Evolutionary conservation across 2,888 invertebrate genomes (phyloP).

Genomic region (Ennomos fuscantarius): DNA sequence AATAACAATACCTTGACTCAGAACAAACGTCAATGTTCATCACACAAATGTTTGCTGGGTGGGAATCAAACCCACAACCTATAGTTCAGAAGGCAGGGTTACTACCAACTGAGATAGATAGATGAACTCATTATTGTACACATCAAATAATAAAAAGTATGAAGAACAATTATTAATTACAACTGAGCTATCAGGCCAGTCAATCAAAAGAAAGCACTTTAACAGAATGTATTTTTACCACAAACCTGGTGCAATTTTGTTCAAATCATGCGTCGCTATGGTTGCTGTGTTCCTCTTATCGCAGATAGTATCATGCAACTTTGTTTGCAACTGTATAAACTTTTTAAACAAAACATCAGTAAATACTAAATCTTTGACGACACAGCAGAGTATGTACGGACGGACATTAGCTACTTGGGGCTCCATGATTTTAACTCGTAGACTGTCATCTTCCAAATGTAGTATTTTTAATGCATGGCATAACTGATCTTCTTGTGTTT

Average conservation of each 20-base stretch:
- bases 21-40: too few relatives aligned
- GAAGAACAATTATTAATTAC: too few relatives aligned
- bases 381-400: slow-evolving; percentile 90
- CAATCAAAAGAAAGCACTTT: too few relatives aligned
- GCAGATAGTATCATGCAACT: slow-evolving; percentile 90
- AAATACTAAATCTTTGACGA: slow-evolving; percentile 87
- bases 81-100: too few relatives aligned
- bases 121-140: too few relatives aligned
- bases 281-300: slow-evolving; percentile 91
- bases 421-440: slow-evolving; percentile 82
- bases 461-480: slow-evolving; percentile 73
- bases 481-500: slow-evolving; percentile 59
- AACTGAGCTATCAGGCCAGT: too few relatives aligned
- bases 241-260: slow-evolving; percentile 85
- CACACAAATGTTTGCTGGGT: too few relatives aligned
- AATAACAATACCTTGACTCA: too few relatives aligned
- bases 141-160: too few relatives aligned
- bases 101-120: too few relatives aligned
- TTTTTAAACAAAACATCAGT: slow-evolving; percentile 88
- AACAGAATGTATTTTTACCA: slow-evolving; percentile 4
- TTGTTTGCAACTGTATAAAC: slow-evolving; percentile 92
- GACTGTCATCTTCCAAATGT: slow-evolving; percentile 78
- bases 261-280: slow-evolving; percentile 93
- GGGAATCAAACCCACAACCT: too few relatives aligned
- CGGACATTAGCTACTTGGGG: slow-evolving; percentile 86